These are phyloP conservation scores for Napeogenes sylphis DNA, from an alignment of 2,888 invertebrate species.

Conservation along the genomic window DNA sequence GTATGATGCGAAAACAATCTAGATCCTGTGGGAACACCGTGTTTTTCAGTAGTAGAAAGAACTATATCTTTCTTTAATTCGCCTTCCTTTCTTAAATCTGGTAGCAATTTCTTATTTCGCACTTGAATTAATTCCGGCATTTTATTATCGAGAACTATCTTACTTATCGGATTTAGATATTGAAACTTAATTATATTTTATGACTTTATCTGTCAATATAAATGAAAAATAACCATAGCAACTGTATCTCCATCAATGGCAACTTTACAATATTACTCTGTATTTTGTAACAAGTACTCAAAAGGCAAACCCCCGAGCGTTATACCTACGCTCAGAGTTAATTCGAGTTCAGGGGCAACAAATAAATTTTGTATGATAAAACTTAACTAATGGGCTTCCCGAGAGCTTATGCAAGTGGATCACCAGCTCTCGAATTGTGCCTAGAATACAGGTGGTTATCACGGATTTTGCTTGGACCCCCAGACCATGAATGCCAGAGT, in stretches of 20 bases:
- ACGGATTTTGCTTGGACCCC: no score
- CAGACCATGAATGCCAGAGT: no score
- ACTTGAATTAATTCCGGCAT: conserved; percentile 59
- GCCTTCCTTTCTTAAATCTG: conserved; percentile 66
- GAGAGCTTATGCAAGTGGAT: no score
- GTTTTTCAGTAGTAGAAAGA: conserved; percentile 60
- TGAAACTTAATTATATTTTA: background rate
- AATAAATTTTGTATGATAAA: no score
- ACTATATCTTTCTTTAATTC: conserved; percentile 57
- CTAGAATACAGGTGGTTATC: no score
- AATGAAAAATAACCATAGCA: background rate
- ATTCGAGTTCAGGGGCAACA: no score
- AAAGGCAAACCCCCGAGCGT: no score
- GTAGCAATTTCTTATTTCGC: conserved; percentile 65
- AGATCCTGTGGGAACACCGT: conserved; percentile 61
- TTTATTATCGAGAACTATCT: conserved; percentile 21
- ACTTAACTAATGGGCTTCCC: no score
- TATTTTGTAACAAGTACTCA: no score
- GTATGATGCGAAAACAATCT: conserved; percentile 80
- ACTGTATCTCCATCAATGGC: background rate
- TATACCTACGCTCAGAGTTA: no score
- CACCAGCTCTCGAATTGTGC: no score
- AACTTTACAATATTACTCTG: no score
- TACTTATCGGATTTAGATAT: conserved; percentile 11
- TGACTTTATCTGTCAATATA: conserved; percentile 3